phyloP scores from a whole-genome alignment of 2,113 vertebrate genomes.

The Forbesichthys agassizii region DNA sequence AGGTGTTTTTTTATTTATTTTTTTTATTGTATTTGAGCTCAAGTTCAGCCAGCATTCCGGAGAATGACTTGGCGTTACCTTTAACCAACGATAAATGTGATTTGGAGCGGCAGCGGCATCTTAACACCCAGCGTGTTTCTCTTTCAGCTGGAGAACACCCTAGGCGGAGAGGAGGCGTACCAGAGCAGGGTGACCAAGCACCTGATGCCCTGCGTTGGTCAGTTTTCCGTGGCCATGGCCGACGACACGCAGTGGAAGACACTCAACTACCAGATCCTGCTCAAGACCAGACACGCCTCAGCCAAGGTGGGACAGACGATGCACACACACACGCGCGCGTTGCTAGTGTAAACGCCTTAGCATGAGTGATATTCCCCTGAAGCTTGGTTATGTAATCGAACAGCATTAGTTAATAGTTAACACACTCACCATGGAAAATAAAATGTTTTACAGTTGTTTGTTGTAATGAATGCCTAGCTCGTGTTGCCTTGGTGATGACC shows the following conservation, averaged over 20 bases:
- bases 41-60: too few relatives aligned
- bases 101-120: too few relatives aligned
- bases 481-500: background rate
- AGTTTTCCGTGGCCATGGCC: constrained; percentile 87
- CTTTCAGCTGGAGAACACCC: constrained; percentile 86
- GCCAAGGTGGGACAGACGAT: constrained; percentile 78
- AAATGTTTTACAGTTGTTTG: background rate
- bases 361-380: too few relatives aligned
- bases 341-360: too few relatives aligned
- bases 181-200: constrained; percentile 80
- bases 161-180: constrained; percentile 84
- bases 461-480: background rate
- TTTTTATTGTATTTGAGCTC: too few relatives aligned
- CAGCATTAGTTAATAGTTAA: too few relatives aligned
- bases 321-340: background rate
- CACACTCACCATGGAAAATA: too few relatives aligned
- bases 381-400: too few relatives aligned
- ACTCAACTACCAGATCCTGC: constrained; percentile 91
- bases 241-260: constrained; percentile 94
- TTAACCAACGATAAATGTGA: too few relatives aligned
- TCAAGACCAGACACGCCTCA: constrained; percentile 86
- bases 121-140: background rate
- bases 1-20: too few relatives aligned
- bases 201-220: constrained; percentile 88
- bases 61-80: too few relatives aligned